phyloP scores from a whole-genome alignment of 2,113 vertebrate species.

The Mesoclemmys tuberculata region DNA sequence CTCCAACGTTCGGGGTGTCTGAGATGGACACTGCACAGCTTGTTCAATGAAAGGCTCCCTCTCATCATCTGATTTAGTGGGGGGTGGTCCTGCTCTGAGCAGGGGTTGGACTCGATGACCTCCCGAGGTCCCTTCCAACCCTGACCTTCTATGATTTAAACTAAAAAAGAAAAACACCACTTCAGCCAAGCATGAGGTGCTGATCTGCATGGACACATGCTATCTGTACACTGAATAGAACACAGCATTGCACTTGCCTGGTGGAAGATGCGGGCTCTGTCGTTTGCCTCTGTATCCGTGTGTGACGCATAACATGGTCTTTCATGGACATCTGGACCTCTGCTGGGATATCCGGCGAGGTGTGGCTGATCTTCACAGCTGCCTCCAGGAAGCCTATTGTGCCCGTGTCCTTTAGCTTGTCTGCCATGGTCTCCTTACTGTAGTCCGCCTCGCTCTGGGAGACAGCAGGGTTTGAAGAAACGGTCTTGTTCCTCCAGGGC shows the following conservation, averaged over 20 bases:
- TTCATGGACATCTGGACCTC: conserved; percentile 97
- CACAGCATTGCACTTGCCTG: conserved; percentile 76
- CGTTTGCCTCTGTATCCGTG: conserved; percentile 90
- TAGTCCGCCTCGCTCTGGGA: conserved; percentile 63
- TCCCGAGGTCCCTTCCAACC: too few relatives aligned
- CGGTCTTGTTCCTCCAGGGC: conserved; percentile 87
- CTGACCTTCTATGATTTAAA: background rate
- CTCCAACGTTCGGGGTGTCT: background rate
- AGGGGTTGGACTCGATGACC: too few relatives aligned
- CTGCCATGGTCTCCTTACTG: conserved; percentile 86
- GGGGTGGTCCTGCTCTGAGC: too few relatives aligned
- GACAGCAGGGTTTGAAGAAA: conserved; percentile 74
- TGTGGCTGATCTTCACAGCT: conserved; percentile 96
- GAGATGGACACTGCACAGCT: too few relatives aligned
- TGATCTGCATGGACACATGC: background rate
- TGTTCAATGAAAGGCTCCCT: too few relatives aligned
- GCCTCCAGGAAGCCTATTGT: conserved; percentile 91
- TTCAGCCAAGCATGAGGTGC: background rate
- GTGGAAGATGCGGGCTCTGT: conserved; percentile 92
- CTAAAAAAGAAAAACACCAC: too few relatives aligned
- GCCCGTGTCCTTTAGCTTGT: conserved; percentile 90
- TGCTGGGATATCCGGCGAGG: conserved; percentile 92
- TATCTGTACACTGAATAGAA: background rate
- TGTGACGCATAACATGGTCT: conserved; percentile 88
- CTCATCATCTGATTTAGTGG: background rate